A percentile compares a stretch with the other conserved stretches of the same genome.
These are phyloP conservation scores for Lampris incognitus DNA, from an alignment of 2,113 vertebrate genomes.

Conservation along the genomic window DNA sequence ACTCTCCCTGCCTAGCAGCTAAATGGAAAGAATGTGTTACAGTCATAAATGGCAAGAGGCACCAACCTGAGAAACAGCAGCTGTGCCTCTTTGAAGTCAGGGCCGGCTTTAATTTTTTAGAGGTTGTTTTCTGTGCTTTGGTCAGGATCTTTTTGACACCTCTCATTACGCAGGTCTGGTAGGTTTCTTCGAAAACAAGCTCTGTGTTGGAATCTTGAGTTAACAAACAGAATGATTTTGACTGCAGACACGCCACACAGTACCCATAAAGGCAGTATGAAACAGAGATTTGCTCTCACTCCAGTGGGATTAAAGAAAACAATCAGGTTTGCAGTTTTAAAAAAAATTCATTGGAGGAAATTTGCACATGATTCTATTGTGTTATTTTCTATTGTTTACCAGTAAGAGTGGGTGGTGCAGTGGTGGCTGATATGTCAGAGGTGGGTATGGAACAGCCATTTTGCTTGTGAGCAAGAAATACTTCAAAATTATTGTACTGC, in stretches of 20 bases:
- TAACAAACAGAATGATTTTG: not conserved
- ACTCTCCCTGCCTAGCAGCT: not conserved
- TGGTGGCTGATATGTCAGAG: conserved; percentile 67
- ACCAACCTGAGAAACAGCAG: conserved; percentile 92
- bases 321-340: not conserved
- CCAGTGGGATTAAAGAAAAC: not conserved
- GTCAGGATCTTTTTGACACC: conserved; percentile 86
- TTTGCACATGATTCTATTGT: not conserved
- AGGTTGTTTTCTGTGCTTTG: conserved; percentile 85
- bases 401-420: conserved; percentile 84
- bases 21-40: conserved; percentile 29
- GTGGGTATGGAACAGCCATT: conserved; percentile 88
- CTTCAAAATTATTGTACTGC: conserved; percentile 93
- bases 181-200: conserved; percentile 92
- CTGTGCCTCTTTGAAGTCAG: conserved; percentile 88
- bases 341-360: not conserved
- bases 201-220: conserved; percentile 86
- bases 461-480: conserved; percentile 94
- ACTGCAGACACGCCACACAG: not conserved
- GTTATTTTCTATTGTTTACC: conserved; percentile 69
- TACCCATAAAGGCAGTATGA: too few relatives aligned
- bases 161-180: conserved; percentile 87
- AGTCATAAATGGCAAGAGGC: conserved; percentile 7
- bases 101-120: conserved; percentile 84
- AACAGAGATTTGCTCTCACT: not conserved